Evolutionary conservation across 2,113 vertebrate species (phyloP), one percentile per base, ranked within the genome.

Genomic region (Hydropotes inermis): DNA sequence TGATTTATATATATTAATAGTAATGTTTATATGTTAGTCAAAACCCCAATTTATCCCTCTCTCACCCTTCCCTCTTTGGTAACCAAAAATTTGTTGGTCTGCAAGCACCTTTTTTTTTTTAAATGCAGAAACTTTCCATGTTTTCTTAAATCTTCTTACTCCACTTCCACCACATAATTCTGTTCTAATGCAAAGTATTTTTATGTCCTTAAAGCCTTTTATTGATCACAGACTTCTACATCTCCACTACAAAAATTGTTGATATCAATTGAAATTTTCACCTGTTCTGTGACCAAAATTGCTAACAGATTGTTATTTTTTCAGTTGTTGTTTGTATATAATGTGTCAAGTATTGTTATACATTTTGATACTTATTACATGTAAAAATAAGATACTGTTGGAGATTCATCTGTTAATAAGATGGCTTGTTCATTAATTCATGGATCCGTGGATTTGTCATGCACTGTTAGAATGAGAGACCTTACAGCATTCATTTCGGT

Each of bases 181-280:
- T 79, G 45, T 79, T 76, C 67, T 36, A 15, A 60, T 86, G 50
- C 27, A 88, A 87, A 43, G 30, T 55, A 57, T 57, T 55, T 87
- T 90, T 83, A 86, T 88, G 6, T 81, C 3, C 36, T 76, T 82
- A 74, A 64, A 91, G 16, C 3, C 8, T 95, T 76, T 90, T 87
- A 23, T 85, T 58, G 21, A 74, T 61, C 47, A 61, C 10, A 90
- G 28, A 52, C 45, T 87, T 94, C 7, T 94, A 45, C 36, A 92
- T 94, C 6, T 50, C 13, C 25, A 5, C 64, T 58, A 55, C 30
- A 64, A 64, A 93, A 64, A 30, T 58, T 85, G 7, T 88, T 7
- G 33, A 21, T 93, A 83, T 64, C 54, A 54, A 52, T 89, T 86
- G 60, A 87, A 93, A 70, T 81, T 85, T 96, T 95, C 87, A 85